Percentiles rank a stretch among this genome's conserved stretches.
phyloP scores from a whole-genome alignment of 1,140 invertebrate genomes.

The Rhopalosiphum padi region DNA sequence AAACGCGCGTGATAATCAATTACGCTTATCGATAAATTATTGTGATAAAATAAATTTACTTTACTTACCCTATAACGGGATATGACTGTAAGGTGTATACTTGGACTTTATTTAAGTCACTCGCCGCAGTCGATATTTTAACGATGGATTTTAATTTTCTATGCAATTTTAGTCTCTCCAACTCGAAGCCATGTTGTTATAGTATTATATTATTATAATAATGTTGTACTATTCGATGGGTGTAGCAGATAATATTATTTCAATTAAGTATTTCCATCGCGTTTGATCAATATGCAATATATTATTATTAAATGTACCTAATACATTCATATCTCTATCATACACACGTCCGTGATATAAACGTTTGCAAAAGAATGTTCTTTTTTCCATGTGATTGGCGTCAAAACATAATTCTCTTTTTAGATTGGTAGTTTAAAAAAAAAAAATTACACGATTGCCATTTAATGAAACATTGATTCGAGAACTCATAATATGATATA shows the following conservation, averaged over 20 bases:
- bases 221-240: background rate
- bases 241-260: background rate
- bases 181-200: too few relatives aligned
- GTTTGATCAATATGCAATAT: background rate
- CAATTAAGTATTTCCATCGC: background rate
- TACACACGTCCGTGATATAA: background rate
- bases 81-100: too few relatives aligned
- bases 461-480: background rate
- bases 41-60: too few relatives aligned
- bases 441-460: background rate
- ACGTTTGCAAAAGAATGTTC: background rate
- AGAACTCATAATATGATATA: background rate
- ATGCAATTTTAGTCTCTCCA: too few relatives aligned
- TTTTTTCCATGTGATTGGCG: background rate
- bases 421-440: background rate
- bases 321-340: background rate
- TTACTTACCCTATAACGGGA: background rate
- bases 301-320: background rate
- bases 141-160: too few relatives aligned
- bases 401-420: constrained; percentile 1
- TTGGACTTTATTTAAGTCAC: too few relatives aligned
- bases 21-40: background rate
- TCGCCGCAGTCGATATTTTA: too few relatives aligned
- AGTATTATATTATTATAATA: too few relatives aligned
- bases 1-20: background rate